A percentile compares a stretch with the other conserved stretches of the same genome.
Conservation (phyloP, 1,140 invertebrate genomes). For the Drosophila littoralis region DNA sequence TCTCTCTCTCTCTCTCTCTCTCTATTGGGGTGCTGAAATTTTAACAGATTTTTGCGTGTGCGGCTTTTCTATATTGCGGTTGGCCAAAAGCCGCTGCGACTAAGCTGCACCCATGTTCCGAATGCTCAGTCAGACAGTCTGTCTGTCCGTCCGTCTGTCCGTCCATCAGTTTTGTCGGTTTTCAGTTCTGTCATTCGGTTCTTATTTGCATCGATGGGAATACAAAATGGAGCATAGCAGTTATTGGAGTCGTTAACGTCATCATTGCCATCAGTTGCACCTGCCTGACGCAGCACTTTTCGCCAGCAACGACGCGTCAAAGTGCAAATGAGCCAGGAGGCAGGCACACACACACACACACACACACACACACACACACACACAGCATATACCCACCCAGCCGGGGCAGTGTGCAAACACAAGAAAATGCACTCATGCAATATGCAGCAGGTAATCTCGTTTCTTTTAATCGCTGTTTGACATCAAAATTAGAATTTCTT, state of each 20-base stretch:
- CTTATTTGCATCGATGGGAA: slow-evolving; percentile 45
- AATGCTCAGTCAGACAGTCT: slow-evolving; percentile 22
- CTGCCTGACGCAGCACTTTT: slow-evolving; percentile 58
- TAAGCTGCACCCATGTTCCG: slow-evolving; percentile 30
- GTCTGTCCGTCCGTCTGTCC: slow-evolving; percentile 9
- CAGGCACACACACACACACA: not conserved
- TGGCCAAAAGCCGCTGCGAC: slow-evolving; percentile 44
- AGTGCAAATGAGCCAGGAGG: slow-evolving; percentile 69
- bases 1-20: too few relatives aligned
- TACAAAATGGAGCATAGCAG: slow-evolving; percentile 32
- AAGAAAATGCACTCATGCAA: slow-evolving; percentile 76
- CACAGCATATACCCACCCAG: not conserved
- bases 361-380: slow-evolving; percentile 1
- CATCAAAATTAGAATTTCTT: slow-evolving; percentile 83
- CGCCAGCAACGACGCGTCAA: slow-evolving; percentile 63
- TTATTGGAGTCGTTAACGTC: slow-evolving; percentile 79
- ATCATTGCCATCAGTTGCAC: slow-evolving; percentile 72
- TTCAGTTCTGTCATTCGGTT: slow-evolving; percentile 23
- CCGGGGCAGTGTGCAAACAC: slow-evolving; percentile 58
- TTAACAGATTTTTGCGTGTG: slow-evolving; percentile 76
- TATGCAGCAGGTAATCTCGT: slow-evolving; percentile 83
- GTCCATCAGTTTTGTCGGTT: slow-evolving; percentile 10
- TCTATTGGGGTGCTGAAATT: slow-evolving; percentile 53
- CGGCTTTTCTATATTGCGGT: slow-evolving; percentile 67
- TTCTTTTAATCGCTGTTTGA: slow-evolving; percentile 84